Conservation (phyloP, 1,140 invertebrate species). For the Pissodes strobi region DNA sequence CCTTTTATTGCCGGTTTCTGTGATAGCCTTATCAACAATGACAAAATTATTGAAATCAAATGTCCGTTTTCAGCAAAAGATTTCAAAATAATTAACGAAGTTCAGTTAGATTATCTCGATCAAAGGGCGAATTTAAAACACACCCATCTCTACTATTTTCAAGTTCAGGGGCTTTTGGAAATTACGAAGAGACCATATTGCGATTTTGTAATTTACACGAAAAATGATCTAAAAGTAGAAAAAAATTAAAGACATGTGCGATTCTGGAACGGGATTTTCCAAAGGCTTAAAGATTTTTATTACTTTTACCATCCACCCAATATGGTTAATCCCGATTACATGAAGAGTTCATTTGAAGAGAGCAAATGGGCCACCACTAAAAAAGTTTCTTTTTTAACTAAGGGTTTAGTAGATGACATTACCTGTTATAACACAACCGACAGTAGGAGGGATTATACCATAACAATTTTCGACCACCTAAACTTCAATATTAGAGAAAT, state of each 20-base stretch:
- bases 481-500: no score
- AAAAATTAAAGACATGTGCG: background rate
- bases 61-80: conserved; percentile 8
- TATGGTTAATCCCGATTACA: background rate
- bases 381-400: no score
- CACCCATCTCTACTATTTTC: conserved; percentile 37
- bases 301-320: background rate
- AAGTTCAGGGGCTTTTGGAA: conserved; percentile 37
- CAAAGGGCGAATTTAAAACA: conserved; percentile 18
- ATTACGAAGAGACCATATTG: conserved; percentile 24
- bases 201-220: conserved; percentile 16
- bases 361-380: no score
- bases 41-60: conserved; percentile 35
- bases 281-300: background rate
- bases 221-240: background rate
- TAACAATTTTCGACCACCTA: no score
- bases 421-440: no score
- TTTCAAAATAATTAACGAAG: conserved; percentile 5
- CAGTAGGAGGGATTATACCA: no score
- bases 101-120: conserved; percentile 16
- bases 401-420: no score
- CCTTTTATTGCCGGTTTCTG: conserved; percentile 53
- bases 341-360: no score
- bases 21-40: conserved; percentile 53
- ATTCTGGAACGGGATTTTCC: background rate